Evolutionary conservation across 92 coral and sea anemone species (phyloP), one percentile per base, ranked within the genome.

Genomic region (Actinernus sp.): DNA sequence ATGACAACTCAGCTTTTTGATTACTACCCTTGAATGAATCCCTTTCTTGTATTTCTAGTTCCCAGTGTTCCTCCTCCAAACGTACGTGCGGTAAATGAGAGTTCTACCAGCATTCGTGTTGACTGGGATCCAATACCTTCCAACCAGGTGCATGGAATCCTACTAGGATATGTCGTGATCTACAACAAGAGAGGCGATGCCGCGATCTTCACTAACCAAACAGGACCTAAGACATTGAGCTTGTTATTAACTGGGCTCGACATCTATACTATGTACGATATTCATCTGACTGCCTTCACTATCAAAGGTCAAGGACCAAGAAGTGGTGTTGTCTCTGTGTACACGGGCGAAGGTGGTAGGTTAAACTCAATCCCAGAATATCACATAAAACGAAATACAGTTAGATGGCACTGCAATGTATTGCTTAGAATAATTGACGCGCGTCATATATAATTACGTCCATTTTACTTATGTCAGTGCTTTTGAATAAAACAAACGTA

Each of bases 1-100:
- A n/a, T n/a, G n/a, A n/a, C n/a, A n/a, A n/a, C n/a, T n/a, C n/a
- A n/a, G n/a, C n/a, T n/a, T n/a, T n/a, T n/a, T n/a, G n/a, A n/a
- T n/a, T n/a, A n/a, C n/a, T n/a, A n/a, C n/a, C n/a, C n/a, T n/a
- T n/a, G n/a, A n/a, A n/a, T n/a, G n/a, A n/a, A n/a, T n/a, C n/a
- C n/a, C n/a, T n/a, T n/a, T n/a, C n/a, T n/a, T n/a, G n/a, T n/a
- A n/a, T n/a, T n/a, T 51, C 13, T n/a, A 66, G 74, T 5, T 3
- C 74, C 74, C 36, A 34, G 74, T 52, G 47, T 43, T 65, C 63
- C 74, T 14, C 74, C 74, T 3, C 61, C 55, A 30, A 34, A 21
- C 22, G 74, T 66, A 12, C 62, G 49, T 9, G 50, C 63, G 16
- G 32, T 31, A 26, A 49, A 32, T 32, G 33, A 24, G 23, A 66